Base-by-base conservation (phyloP, 2,113 vertebrate species). In the Girardinichthys multiradiatus region DNA sequence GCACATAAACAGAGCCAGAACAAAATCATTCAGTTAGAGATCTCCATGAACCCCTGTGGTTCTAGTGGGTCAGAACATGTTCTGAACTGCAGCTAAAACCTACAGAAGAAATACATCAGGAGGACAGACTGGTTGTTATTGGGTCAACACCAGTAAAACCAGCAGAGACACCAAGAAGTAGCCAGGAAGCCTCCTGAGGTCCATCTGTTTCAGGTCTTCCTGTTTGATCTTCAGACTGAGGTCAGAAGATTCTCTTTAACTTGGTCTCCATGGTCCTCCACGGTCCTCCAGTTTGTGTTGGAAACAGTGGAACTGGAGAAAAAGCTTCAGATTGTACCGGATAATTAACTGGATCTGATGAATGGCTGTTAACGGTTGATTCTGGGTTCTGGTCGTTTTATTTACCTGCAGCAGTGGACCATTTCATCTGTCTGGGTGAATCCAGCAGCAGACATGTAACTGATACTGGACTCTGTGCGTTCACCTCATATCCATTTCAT, bases 401-500 rank as follows among this genome's bases (percentile, higher is more conserved):
- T 39, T 39, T 39, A 12, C 10, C 37, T 8, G 37, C 37, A 39
- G 37, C 37, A 12, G 37, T 10, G 2, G 37, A 6, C 3, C 57
- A 51, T 15, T 51, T 24, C 21, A 24, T 51, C 24, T 10, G 9
- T 51, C 48, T 51, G 19, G 6, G 48, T 5, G 48, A 51, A 51
- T 24, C 48, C 48, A 51, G 21, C 48, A 51, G 48, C 48, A 51
- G 48, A 51, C 19, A 27, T 33, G 45, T 48, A 59, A 3, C 31
- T 45, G 48, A 45, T n/a, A 67, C 39, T 33, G 15, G 28, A 68
- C 37, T n/a, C 19, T 57, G 57, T 77, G 57, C 29, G 61, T 84
- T 17, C 68, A 30, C 39, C 26, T 75, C 30, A 27, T 75, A 74
- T 74, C 75, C 85, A 87, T 89, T 91, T 90, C 73, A 89, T 91